Base-by-base conservation (phyloP, 1,140 invertebrate genomes). In the Drosophila truncata region DNA sequence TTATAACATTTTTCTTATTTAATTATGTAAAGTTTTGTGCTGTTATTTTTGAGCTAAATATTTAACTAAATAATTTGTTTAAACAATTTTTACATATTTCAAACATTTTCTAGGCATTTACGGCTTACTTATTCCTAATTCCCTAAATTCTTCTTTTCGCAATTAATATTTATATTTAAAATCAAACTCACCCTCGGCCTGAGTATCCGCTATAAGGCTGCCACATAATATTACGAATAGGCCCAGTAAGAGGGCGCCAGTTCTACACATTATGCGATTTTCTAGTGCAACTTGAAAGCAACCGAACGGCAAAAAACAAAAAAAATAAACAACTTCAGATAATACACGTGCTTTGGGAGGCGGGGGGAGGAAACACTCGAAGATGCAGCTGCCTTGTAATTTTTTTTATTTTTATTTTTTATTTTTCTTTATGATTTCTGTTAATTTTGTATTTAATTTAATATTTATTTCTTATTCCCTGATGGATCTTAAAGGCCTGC, bases 211-310 rank as follows among this genome's bases (percentile, higher is more conserved):
- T 78, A 65, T 42, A 35, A 58, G 54, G 78, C 77, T 61, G 65
- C 69, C 85, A 57, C 73, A 71, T 60, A 90, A 18, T 66, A 81
- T 20, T 27, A 84, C 41, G 35, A 59, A 18, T 11, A 81, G 52
- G 72, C 73, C 81, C 73, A 67, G 52, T 50, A 42, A 75, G 33
- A 49, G 80, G 77, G 41, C 64, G 49, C 62, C 58, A 72, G 70
- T 77, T 78, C 65, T 90, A 61, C 64, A 60, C 85, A 88, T 88
- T 67, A 61, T 84, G 63, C 37, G 31, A 55, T 47, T 14, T 61
- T 39, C 16, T 31, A 31, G 49, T 27, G 42, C 46, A 64, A 41
- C 46, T 74, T 65, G 49, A 61, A 49, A 20, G 42, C 23, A 44
- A 42, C 29, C 42, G 54, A 50, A 59, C 59, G 52, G 37, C 41